Conservation (phyloP, 2,797 vertebrate genomes). For the Enteromius thamalakanensis region DNA sequence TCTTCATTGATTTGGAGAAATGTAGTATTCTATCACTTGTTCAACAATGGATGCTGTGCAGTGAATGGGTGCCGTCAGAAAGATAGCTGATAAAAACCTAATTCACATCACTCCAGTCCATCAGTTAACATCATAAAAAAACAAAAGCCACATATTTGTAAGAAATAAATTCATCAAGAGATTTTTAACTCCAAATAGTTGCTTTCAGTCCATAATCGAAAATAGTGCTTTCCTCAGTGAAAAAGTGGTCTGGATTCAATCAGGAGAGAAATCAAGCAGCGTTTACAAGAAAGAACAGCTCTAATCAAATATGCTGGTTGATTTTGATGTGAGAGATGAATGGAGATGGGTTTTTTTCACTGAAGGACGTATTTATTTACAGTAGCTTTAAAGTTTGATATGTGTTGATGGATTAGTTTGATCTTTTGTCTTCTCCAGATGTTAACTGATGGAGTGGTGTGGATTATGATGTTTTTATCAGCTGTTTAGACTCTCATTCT, state of each 20-base stretch:
- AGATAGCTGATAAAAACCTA: neutral
- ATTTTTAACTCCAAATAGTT: neutral
- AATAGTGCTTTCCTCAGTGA: no score
- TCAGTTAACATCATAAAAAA: neutral
- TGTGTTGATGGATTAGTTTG: neutral
- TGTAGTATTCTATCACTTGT: neutral
- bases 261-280: no score
- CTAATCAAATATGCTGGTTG: no score
- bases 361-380: neutral
- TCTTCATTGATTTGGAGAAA: neutral
- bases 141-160: neutral
- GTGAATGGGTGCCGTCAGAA: neutral
- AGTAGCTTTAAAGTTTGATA: neutral
- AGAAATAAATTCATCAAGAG: neutral
- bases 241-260: no score
- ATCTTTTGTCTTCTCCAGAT: neutral
- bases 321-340: neutral
- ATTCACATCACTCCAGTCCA: neutral
- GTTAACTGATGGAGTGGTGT: neutral
- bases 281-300: no score
- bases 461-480: neutral
- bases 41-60: neutral
- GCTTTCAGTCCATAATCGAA: neutral
- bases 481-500: neutral
- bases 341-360: neutral